phyloP scores from a whole-genome alignment of 2,888 invertebrate species.

The Troglohyphantes excavatus region DNA sequence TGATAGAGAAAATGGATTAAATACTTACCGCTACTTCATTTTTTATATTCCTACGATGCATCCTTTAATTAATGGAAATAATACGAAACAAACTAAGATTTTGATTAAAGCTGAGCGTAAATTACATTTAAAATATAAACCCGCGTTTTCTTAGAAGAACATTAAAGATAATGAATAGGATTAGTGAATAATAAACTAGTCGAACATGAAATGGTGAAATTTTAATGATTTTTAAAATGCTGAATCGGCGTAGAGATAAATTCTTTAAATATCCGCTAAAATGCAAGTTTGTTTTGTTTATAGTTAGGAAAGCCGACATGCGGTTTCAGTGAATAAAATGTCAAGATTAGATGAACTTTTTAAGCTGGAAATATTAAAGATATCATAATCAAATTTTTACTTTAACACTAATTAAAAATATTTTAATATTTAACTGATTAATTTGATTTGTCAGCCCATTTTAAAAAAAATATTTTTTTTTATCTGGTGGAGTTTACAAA shows the following conservation, averaged over 20 bases:
- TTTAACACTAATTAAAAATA: too few relatives aligned
- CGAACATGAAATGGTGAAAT: neutral
- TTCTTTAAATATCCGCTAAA: neutral
- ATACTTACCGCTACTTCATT: neutral
- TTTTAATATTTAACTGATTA: too few relatives aligned
- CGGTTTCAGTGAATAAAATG: too few relatives aligned
- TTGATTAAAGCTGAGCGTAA: neutral
- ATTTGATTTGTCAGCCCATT: too few relatives aligned
- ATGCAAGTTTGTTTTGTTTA: neutral
- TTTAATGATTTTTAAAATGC: neutral
- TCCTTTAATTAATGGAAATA: too few relatives aligned
- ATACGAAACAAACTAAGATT: too few relatives aligned
- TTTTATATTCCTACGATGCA: neutral
- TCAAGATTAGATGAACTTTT: too few relatives aligned
- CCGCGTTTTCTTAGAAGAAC: neutral
- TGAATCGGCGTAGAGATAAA: neutral
- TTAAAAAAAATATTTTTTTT: too few relatives aligned
- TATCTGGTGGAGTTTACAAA: too few relatives aligned
- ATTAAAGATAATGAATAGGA: neutral
- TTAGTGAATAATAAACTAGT: neutral
- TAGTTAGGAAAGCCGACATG: neutral
- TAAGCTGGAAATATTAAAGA: too few relatives aligned
- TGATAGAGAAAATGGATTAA: neutral
- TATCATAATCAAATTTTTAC: too few relatives aligned
- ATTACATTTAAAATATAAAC: neutral